Evolutionary conservation across 1,140 invertebrate genomes (phyloP).

Genomic region (Lithobius niger): DNA sequence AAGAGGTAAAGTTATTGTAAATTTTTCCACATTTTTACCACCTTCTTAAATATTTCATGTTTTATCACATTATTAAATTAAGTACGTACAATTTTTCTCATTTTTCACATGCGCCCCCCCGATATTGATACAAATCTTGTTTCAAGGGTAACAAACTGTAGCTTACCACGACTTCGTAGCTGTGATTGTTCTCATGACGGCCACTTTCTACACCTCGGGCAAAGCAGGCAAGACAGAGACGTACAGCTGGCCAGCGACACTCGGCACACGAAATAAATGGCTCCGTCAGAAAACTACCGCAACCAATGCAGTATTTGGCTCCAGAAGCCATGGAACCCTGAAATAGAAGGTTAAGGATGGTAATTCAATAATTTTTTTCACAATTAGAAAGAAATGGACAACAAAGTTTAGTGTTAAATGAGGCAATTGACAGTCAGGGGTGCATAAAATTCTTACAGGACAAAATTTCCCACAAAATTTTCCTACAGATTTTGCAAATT

Average conservation of each 20-base stretch:
- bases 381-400: too few species aligned
- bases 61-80: neutral
- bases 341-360: too few species aligned
- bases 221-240: conserved; percentile 55
- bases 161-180: conserved; percentile 49
- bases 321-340: too few species aligned
- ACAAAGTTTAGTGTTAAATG: too few species aligned
- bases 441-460: too few species aligned
- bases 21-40: too few species aligned
- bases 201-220: conserved; percentile 50
- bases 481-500: too few species aligned
- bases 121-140: neutral
- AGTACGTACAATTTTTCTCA: neutral
- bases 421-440: too few species aligned
- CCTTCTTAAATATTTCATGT: too few species aligned
- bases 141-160: neutral
- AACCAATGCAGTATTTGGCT: conserved; percentile 1
- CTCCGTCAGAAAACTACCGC: conserved; percentile 3
- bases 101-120: neutral
- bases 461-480: too few species aligned
- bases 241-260: conserved; percentile 13
- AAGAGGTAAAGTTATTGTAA: too few species aligned
- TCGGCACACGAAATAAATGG: conserved; percentile 14
- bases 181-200: conserved; percentile 55
- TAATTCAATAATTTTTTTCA: too few species aligned